Conservation (phyloP, 2,797 vertebrate species). For the Cygnus olor region DNA sequence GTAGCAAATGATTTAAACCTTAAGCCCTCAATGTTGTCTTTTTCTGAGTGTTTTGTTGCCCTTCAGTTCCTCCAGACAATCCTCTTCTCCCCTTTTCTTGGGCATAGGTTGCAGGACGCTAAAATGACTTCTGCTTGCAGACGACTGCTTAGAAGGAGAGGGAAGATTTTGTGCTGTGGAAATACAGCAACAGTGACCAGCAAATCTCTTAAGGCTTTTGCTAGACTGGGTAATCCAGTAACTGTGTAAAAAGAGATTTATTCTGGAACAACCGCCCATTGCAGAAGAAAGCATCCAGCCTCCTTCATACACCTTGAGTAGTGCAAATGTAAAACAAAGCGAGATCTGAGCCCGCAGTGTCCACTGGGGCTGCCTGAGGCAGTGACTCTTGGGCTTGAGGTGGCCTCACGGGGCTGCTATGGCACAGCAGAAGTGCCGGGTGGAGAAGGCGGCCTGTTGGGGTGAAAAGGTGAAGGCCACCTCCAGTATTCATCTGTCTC, state of each 20-base stretch:
- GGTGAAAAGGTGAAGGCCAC: not conserved
- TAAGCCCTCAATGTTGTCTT: not conserved
- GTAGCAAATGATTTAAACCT: not conserved
- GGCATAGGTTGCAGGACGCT: not conserved
- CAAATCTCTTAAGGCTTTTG: slow-evolving; percentile 23
- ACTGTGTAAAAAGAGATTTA: slow-evolving; percentile 6
- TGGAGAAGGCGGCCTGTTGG: not conserved
- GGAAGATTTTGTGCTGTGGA: not conserved
- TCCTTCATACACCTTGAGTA: not conserved
- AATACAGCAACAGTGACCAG: not conserved
- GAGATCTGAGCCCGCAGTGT: not conserved
- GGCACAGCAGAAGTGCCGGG: not conserved
- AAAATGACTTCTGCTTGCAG: slow-evolving; percentile 1
- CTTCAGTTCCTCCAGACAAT: not conserved
- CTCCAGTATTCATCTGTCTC: not conserved
- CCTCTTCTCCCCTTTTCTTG: not conserved
- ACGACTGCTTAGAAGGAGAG: not conserved
- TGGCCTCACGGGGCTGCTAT: not conserved
- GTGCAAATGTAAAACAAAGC: not conserved
- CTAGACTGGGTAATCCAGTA: slow-evolving; percentile 22
- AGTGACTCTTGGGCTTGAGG: not conserved
- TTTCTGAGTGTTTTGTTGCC: not conserved
- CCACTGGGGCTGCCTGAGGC: not conserved
- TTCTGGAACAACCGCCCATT: not conserved
- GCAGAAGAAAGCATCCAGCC: not conserved